Evolutionary conservation across 2,888 invertebrate species (phyloP).

Genomic region (Stenodema calcarata): DNA sequence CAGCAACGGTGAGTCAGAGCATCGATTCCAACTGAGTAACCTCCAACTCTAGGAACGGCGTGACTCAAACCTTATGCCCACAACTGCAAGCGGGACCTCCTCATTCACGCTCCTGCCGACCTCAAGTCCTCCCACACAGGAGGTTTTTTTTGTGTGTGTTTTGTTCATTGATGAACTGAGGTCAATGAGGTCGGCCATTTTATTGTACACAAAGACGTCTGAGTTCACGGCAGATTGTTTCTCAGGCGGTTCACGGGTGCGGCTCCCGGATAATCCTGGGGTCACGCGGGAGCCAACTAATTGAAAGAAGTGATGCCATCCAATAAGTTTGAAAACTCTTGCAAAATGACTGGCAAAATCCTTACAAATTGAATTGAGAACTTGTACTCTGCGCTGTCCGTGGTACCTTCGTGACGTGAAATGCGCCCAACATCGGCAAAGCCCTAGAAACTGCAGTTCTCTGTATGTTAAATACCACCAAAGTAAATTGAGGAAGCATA

Average conservation of each 20-base stretch:
- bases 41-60: slow-evolving; percentile 3
- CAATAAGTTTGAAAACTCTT: too few species aligned
- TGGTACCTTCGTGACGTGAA: too few species aligned
- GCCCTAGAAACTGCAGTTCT: too few species aligned
- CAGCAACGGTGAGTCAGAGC: slow-evolving; percentile 13
- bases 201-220: background rate
- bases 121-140: background rate
- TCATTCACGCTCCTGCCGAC: background rate
- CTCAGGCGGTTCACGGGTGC: background rate
- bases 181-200: slow-evolving; percentile 3
- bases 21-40: slow-evolving; percentile 41
- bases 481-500: too few species aligned
- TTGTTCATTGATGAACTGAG: background rate
- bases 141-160: background rate
- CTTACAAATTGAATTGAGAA: too few species aligned
- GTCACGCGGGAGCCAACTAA: background rate
- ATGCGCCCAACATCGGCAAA: too few species aligned
- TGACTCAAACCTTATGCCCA: background rate
- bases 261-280: background rate
- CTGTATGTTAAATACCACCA: too few species aligned
- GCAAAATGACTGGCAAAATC: too few species aligned
- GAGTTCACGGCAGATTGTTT: background rate
- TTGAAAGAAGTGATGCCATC: background rate
- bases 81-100: background rate
- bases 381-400: too few species aligned